Evolutionary conservation across 2,888 invertebrate species (phyloP).

Genomic region (Parasteatoda lunata): DNA sequence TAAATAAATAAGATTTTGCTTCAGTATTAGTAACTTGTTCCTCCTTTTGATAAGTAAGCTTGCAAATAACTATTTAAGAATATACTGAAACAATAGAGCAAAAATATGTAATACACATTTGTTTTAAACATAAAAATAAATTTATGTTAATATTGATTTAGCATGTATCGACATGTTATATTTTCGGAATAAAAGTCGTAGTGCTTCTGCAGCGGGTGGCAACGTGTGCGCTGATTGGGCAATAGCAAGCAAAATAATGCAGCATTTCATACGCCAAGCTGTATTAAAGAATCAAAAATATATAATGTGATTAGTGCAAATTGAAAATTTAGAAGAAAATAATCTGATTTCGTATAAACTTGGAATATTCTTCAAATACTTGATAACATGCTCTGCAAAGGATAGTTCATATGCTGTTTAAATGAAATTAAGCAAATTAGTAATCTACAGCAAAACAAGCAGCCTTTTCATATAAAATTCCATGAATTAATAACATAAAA

Average conservation of each 20-base stretch:
- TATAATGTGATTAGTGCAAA: constrained; percentile 4
- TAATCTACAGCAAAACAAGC: background rate
- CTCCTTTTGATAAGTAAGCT: no score
- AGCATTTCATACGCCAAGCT: constrained; percentile 29
- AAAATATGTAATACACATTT: no score
- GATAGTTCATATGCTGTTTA: background rate
- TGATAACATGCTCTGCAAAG: constrained; percentile 46
- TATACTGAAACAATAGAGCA: no score
- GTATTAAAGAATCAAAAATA: background rate
- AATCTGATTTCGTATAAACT: background rate
- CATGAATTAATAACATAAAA: no score
- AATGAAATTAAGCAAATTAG: background rate
- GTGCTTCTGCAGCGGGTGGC: constrained; percentile 61
- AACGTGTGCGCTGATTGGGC: constrained; percentile 62
- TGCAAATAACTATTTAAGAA: no score
- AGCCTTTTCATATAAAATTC: no score
- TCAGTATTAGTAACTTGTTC: no score
- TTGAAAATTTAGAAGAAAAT: background rate
- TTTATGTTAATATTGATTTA: no score
- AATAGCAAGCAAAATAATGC: constrained; percentile 57
- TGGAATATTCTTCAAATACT: background rate
- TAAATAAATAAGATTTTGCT: no score
- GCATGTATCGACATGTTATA: background rate
- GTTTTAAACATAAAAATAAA: no score
- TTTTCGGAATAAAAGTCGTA: background rate